phyloP scores from a whole-genome alignment of 2,888 invertebrate species.

The Noctua pronuba region DNA sequence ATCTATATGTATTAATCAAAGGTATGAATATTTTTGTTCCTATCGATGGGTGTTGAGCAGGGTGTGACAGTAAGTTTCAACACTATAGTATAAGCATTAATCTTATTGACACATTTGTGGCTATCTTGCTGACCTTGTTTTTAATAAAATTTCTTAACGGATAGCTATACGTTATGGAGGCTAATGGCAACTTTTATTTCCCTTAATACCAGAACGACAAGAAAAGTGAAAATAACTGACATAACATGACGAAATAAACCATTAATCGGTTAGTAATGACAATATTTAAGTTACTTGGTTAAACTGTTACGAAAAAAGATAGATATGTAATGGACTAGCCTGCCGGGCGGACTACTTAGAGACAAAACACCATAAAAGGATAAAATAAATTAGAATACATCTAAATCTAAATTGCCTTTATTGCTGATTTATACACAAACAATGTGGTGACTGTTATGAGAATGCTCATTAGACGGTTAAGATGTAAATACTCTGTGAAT shows the following conservation, averaged over 20 bases:
- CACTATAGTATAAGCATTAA: conserved; percentile 52
- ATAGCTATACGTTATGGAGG: conserved; percentile 33
- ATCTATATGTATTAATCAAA: conserved; percentile 35
- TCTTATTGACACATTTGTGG: conserved; percentile 68
- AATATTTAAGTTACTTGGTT: background rate
- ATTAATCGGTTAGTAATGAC: conserved; percentile 16
- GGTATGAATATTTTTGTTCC: conserved; percentile 36
- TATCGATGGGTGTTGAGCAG: conserved; percentile 25
- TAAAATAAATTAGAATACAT: conserved; percentile 9
- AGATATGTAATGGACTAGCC: background rate
- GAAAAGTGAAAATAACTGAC: conserved; percentile 42
- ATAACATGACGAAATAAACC: conserved; percentile 20
- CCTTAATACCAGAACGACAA: conserved; percentile 44
- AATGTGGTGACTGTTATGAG: background rate
- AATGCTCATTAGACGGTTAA: background rate
- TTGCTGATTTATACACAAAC: conserved; percentile 4
- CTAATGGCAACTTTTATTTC: conserved; percentile 46
- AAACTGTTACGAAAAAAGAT: conserved; percentile 4
- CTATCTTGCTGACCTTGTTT: conserved; percentile 64
- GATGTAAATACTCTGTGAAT: background rate
- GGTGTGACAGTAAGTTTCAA: conserved; percentile 48
- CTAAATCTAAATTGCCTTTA: background rate
- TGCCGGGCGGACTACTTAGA: background rate
- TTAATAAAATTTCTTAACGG: conserved; percentile 63
- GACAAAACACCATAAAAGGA: background rate